Base-by-base conservation (phyloP, 2,113 vertebrate genomes). In the Clupea harengus region DNA sequence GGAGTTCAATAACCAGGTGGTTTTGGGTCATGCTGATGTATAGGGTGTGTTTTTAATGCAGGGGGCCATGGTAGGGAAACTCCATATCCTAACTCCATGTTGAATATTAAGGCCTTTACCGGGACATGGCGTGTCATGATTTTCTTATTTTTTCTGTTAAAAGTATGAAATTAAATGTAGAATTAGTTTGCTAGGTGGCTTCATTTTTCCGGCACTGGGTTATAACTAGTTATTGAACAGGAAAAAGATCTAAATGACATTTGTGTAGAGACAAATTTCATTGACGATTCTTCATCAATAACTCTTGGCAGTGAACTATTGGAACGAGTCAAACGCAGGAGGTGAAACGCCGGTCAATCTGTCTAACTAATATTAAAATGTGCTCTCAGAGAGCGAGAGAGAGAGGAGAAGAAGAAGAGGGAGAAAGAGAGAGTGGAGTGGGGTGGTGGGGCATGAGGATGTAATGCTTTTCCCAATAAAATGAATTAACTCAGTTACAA, bases 251-350 rank as follows among this genome's bases (percentile, higher is more conserved):
- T 96, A 96, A 96, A 96, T 95, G 96, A 94, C 95, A 96, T 96
- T 96, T 96, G 96, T 94, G 95, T 95, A 94, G 94, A 96, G 96
- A 96, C 95, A 96, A 95, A 96, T 96, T 96, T 96, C 95, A 96
- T 95, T 96, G 96, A 94, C 94, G 95, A 96, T 96, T 94, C 94
- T 93, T 94, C 96, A 96, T 96, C 96, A 96, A 96, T 96, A 96
- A 96, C 94, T 95, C 95, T 95, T 96, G 96, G 96, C 96, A 96
- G 95, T 96, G 96, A 96, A 95, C 96, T 96, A 96, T 96, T 96
- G 96, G 95, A 95, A 95, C 93, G 93, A 96, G 95, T 96, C 95
- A 95, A 95, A 94, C 95, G 84, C 95, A 92, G 91, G 95, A 95
- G 96, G 96, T 96, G 96, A 96, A 96, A 96, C 95, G 94, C 95